phyloP scores from a whole-genome alignment of 2,888 invertebrate species.

The Chironomus tentans region DNA sequence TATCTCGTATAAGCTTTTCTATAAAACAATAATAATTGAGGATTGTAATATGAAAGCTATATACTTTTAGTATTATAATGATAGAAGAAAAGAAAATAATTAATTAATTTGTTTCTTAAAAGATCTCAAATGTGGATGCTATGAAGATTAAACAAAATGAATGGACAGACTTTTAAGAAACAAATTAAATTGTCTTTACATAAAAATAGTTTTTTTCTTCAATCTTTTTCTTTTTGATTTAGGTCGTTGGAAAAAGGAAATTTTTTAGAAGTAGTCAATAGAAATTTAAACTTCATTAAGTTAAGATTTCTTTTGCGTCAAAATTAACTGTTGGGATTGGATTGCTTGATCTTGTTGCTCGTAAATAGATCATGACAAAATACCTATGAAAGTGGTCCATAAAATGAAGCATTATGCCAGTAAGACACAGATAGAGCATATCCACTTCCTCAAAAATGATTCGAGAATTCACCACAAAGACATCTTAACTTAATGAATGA shows the following conservation, averaged over 20 bases:
- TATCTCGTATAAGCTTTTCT: neutral
- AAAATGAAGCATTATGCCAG: too few species aligned
- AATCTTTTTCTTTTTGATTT: neutral
- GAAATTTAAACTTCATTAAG: neutral
- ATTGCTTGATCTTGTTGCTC: too few species aligned
- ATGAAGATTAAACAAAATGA: too few species aligned
- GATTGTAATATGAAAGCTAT: neutral
- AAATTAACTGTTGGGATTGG: too few species aligned
- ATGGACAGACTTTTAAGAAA: too few species aligned
- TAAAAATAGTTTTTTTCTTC: neutral
- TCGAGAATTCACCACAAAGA: neutral
- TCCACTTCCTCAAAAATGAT: too few species aligned
- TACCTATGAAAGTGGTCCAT: too few species aligned
- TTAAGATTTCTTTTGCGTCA: neutral
- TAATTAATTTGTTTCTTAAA: neutral
- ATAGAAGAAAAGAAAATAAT: neutral
- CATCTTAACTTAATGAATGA: neutral
- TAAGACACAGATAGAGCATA: too few species aligned
- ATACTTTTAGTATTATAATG: neutral
- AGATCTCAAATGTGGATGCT: neutral
- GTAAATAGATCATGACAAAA: too few species aligned
- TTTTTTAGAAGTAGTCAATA: neutral
- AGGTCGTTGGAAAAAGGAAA: neutral
- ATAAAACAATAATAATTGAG: neutral
- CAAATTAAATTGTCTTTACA: too few species aligned